Base-by-base conservation (phyloP, 1,140 invertebrate genomes). In the Brachionus rubens region DNA sequence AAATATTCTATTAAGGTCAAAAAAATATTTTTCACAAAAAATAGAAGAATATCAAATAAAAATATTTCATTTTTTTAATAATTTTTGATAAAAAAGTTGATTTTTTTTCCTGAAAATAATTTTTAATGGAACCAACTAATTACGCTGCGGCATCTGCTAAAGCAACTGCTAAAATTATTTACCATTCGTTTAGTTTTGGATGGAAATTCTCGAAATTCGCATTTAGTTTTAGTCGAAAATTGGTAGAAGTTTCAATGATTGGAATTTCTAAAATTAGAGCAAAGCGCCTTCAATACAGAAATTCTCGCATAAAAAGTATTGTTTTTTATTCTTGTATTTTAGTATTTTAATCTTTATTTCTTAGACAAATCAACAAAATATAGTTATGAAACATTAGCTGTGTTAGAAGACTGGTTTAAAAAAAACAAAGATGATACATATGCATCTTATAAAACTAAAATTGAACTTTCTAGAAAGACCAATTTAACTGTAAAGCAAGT, bases 211-310 rank as follows among this genome's bases (percentile, higher is more conserved):
- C 52, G 14, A 56, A 56, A 30, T 28, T 56, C n/a, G 52, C 52
- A 56, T 56, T 56, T 56, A 56, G 26, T 56, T 24, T n/a, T 14
- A 56, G 54, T 59, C 36, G 54, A n/a, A n/a, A n/a, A n/a, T n/a
- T n/a, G n/a, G n/a, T 16, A 59, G 36, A 59, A 36, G 19, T 36
- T 59, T 33, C 30, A 33, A 1, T n/a, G 19, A 36, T 19, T 33
- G 54, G 54, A 59, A 59, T 59, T 59, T 59, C 54, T 59, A 33
- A 59, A 59, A 59, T 40, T 36, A 59, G 19, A 28, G 54, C 30
- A 33, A 59, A 19, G 26, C 54, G 54, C 7, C 26, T 59, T 59
- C 54, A 59, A 36, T 19, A 59, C 30, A 59, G 36, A 59, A 36
- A 33, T 33, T 19, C n/a, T 19, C 33, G 30, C 16, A 28, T 16